A percentile compares a stretch with the other conserved stretches of the same genome.
Evolutionary conservation across 2,113 vertebrate genomes (phyloP).

Genomic region (Lathamus discolor): DNA sequence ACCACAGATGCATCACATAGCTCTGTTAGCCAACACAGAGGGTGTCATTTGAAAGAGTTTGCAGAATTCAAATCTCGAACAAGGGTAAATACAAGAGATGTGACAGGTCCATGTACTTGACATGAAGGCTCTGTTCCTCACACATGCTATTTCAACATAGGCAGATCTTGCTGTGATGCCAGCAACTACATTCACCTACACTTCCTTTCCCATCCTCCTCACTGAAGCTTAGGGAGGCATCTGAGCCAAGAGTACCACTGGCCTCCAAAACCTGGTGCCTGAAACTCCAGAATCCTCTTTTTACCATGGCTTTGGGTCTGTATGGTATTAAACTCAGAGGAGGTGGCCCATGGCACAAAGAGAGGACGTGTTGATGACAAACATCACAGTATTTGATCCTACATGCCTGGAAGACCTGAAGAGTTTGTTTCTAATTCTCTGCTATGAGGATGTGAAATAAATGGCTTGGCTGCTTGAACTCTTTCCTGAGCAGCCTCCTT

Average conservation of each 20-base stretch:
- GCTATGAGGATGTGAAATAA: neutral
- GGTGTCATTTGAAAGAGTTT: neutral
- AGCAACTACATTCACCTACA: neutral
- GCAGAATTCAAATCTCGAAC: neutral
- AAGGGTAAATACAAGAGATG: neutral
- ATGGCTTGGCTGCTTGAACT: neutral
- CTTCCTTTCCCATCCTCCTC: neutral
- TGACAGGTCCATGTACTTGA: neutral
- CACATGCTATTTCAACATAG: neutral
- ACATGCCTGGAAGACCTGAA: neutral
- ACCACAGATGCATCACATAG: neutral
- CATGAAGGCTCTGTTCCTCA: neutral
- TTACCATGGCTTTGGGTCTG: neutral
- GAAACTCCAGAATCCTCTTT: neutral
- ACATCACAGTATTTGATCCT: neutral
- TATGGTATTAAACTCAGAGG: neutral
- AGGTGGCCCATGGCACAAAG: neutral
- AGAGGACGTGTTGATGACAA: neutral
- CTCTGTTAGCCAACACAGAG: neutral
- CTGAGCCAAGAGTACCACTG: neutral
- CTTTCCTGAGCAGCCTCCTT: neutral
- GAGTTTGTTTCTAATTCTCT: neutral
- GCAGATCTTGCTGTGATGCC: neutral
- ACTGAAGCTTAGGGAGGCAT: neutral
- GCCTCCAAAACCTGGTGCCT: neutral